Conservation (phyloP, 1,140 invertebrate genomes). For the Lanistes nyassanus region DNA sequence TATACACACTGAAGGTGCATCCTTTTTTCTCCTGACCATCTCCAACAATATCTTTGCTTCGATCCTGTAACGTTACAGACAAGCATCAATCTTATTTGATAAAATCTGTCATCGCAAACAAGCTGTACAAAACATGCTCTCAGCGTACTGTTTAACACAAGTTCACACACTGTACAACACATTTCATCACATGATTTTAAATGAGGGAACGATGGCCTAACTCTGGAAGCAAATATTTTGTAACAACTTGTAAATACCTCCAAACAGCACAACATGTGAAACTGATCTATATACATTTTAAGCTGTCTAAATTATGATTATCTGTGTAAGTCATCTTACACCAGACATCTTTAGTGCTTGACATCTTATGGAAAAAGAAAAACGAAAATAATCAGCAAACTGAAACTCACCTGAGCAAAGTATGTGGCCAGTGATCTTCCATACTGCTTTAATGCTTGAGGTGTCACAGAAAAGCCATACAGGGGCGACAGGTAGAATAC, state of each 20-base stretch:
- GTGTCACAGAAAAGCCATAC: constrained; percentile 34
- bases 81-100: not conserved
- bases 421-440: constrained; percentile 37
- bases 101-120: not conserved
- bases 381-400: not conserved
- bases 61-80: constrained; percentile 31
- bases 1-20: constrained; percentile 33
- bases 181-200: not conserved
- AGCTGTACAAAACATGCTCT: not conserved
- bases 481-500: constrained; percentile 44
- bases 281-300: not conserved
- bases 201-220: not conserved
- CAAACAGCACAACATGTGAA: not conserved
- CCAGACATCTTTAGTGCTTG: not conserved
- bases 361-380: not conserved
- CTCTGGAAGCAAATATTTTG: not conserved
- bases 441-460: constrained; percentile 34
- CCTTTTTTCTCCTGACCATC: constrained; percentile 28
- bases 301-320: not conserved
- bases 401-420: constrained; percentile 39
- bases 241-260: not conserved
- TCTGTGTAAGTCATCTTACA: not conserved
- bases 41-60: constrained; percentile 29
- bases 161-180: not conserved
- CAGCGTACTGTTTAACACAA: not conserved